Evolutionary conservation across 2,888 invertebrate species (phyloP), one percentile per base, ranked within the genome.

Genomic region (Glomeris marginata): DNA sequence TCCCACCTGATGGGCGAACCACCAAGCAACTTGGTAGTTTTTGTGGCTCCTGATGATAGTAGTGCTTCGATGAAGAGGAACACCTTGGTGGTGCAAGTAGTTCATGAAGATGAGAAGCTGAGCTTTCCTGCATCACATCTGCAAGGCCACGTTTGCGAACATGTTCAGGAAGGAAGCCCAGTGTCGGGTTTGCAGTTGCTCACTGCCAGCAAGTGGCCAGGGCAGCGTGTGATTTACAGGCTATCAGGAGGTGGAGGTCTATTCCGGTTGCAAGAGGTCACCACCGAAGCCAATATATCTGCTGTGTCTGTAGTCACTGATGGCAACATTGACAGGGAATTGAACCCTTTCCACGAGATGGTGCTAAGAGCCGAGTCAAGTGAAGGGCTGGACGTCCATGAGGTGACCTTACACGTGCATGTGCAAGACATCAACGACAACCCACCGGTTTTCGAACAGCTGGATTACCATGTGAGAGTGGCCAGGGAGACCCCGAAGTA

Each of bases 381-480:
- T 22, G 77, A 80, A 58, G 84, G 81, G 41, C 76, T 84, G 44
- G 87, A 86, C 66, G 82, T 80, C 58, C 84, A 86, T 0, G 77
- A 78, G 22, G 78, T 86, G n/a, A 80, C 79, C 56, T 75, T 92
- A 11, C 73, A 74, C 42, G 74, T 94, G 37, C 75, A 76, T 18
- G 76, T 95, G 22, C 70, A 78, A 21, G 90, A 94, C 64, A 84
- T 84, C 65, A 94, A 94, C 65, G 94, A 94, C 67, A 92, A 94
- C 66, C 78, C 81, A 54, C 94, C 92, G 1, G 73, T 81, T 36
- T 91, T 92, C 66, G 78, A 79, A 37, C 77, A 81, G 57, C 75
- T 76, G 52, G 73, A 81, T 44, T 90, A 90, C 64, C 90, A 88
- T 63, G 61, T 55, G 37, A 53, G 65, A 22, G 63, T 71, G n/a